Evolutionary conservation across 2,888 invertebrate species (phyloP).

Genomic region (Acronicta psi): DNA sequence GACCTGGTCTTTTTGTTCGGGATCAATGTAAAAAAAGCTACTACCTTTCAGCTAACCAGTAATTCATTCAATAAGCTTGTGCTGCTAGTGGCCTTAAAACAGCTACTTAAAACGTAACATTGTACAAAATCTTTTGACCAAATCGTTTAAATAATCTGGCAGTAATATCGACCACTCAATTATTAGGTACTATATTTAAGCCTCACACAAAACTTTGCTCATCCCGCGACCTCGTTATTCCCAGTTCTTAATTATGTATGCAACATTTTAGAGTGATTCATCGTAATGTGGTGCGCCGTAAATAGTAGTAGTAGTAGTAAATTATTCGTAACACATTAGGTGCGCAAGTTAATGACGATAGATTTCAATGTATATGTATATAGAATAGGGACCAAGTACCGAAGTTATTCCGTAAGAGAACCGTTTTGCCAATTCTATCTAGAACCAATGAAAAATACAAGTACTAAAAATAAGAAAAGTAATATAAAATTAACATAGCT

Average conservation of each 20-base stretch:
- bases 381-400: too few species aligned
- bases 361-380: background rate
- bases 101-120: too few species aligned
- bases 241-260: constrained; percentile 32
- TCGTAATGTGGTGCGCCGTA: constrained; percentile 5
- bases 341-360: background rate
- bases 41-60: too few species aligned
- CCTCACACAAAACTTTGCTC: constrained; percentile 7
- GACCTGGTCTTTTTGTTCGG: too few species aligned
- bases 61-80: too few species aligned
- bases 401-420: background rate
- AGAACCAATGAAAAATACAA: too few species aligned
- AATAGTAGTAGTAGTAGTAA: background rate
- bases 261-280: constrained; percentile 26
- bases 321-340: constrained; percentile 25
- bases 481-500: background rate
- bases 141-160: too few species aligned
- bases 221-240: constrained; percentile 12
- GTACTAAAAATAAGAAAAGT: too few species aligned
- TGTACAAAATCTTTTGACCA: too few species aligned
- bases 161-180: background rate
- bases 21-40: too few species aligned
- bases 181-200: constrained; percentile 1
- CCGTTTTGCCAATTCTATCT: background rate
- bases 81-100: too few species aligned